phyloP scores from a whole-genome alignment of 2,113 vertebrate species.

The Oryzias javanicus region DNA sequence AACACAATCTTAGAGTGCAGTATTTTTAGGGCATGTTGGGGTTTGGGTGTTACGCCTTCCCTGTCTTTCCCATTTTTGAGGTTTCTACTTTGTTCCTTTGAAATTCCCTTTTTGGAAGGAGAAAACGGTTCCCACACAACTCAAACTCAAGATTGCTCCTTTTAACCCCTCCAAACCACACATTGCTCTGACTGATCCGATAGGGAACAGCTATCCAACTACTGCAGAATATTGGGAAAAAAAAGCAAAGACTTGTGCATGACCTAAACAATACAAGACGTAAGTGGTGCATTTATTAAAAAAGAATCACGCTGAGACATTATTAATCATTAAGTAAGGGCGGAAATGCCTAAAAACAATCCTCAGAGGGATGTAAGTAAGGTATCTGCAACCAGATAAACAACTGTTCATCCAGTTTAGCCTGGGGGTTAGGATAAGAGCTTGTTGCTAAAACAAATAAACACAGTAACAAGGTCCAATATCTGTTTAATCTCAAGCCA shows the following conservation, averaged over 20 bases:
- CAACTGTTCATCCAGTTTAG: slow-evolving; percentile 43
- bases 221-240: too few species aligned
- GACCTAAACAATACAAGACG: too few species aligned
- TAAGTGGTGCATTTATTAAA: too few species aligned
- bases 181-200: too few species aligned
- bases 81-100: slow-evolving; percentile 38
- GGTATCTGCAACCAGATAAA: slow-evolving; percentile 51
- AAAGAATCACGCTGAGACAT: background rate
- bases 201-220: too few species aligned
- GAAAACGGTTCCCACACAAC: slow-evolving; percentile 70
- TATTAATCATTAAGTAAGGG: slow-evolving; percentile 10
- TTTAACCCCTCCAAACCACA: slow-evolving; percentile 18
- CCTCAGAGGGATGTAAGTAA: slow-evolving; percentile 32
- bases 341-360: slow-evolving; percentile 17
- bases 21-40: slow-evolving; percentile 43
- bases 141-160: slow-evolving; percentile 48
- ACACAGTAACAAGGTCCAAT: slow-evolving; percentile 60
- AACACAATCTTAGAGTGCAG: slow-evolving; percentile 27
- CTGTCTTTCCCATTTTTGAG: slow-evolving; percentile 55
- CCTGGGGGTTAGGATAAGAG: slow-evolving; percentile 56
- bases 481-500: slow-evolving; percentile 61
- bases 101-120: slow-evolving; percentile 69
- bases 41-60: slow-evolving; percentile 50
- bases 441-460: slow-evolving; percentile 73
- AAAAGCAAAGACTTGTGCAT: too few species aligned